Conservation (phyloP, 2,113 vertebrate species). For the Lepus europaeus region DNA sequence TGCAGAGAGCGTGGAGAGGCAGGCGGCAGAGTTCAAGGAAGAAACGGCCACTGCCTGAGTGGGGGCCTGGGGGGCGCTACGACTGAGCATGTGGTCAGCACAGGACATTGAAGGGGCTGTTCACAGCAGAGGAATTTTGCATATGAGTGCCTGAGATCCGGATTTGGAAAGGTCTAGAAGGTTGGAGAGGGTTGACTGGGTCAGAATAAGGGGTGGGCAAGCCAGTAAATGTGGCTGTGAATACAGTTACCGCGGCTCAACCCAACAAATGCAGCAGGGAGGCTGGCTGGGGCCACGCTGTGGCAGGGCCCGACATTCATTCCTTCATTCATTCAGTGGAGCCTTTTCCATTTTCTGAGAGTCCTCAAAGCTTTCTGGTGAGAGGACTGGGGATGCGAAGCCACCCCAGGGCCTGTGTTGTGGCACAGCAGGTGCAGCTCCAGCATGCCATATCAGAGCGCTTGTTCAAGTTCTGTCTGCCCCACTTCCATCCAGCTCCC, state of each 20-base stretch:
- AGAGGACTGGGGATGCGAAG: background rate
- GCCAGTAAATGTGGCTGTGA: background rate
- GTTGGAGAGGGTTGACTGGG: background rate
- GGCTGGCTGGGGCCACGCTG: background rate
- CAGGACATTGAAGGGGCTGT: background rate
- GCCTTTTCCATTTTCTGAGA: constrained; percentile 3
- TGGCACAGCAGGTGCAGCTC: too few relatives aligned
- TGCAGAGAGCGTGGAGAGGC: background rate
- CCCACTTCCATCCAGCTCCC: too few relatives aligned
- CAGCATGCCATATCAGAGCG: too few relatives aligned
- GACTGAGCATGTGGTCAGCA: background rate
- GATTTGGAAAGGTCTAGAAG: background rate
- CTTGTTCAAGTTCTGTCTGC: too few relatives aligned
- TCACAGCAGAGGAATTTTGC: constrained; percentile 3
- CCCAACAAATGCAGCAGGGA: background rate
- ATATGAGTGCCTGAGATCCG: background rate
- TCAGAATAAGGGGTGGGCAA: background rate
- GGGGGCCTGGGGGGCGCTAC: background rate
- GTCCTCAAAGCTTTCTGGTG: constrained; percentile 17
- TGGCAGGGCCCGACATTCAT: too few relatives aligned
- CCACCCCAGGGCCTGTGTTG: too few relatives aligned
- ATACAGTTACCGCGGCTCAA: background rate
- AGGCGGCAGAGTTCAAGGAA: background rate
- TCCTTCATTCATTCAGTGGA: background rate
- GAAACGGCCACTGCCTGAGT: background rate